These are phyloP conservation scores for Cantharis nigra DNA, from an alignment of 2,888 invertebrate species.

Conservation along the genomic window DNA sequence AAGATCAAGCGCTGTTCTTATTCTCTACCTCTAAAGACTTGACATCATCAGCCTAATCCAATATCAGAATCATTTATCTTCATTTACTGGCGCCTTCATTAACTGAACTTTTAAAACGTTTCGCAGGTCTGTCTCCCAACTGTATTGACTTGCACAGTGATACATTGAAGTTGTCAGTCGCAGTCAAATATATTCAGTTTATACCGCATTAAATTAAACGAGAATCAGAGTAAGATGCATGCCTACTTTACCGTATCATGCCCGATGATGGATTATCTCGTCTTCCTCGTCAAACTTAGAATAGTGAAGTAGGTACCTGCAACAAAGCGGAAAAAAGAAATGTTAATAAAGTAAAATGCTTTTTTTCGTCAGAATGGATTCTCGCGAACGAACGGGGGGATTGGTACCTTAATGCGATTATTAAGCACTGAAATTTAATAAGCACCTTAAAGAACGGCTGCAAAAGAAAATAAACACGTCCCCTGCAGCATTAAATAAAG, in stretches of 20 bases:
- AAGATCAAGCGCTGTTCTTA: slow-evolving; percentile 13
- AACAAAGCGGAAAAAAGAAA: not conserved
- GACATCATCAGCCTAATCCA: slow-evolving; percentile 52
- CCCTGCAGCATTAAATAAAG: slow-evolving; percentile 51
- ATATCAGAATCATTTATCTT: slow-evolving; percentile 59
- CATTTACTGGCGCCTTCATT: slow-evolving; percentile 58
- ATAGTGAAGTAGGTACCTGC: slow-evolving; percentile 3
- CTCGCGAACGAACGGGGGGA: slow-evolving; percentile 34
- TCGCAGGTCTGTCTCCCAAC: slow-evolving; percentile 48
- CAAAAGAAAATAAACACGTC: slow-evolving; percentile 49
- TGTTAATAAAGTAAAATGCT: slow-evolving; percentile 7
- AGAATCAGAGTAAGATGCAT: slow-evolving; percentile 49
- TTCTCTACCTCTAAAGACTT: slow-evolving; percentile 23
- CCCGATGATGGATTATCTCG: slow-evolving; percentile 45
- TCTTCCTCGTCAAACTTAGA: not conserved
- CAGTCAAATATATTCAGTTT: slow-evolving; percentile 53
- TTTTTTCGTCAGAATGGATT: slow-evolving; percentile 38
- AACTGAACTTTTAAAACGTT: slow-evolving; percentile 55
- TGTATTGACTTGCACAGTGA: slow-evolving; percentile 45
- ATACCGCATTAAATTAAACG: slow-evolving; percentile 51
- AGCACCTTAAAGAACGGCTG: slow-evolving; percentile 46
- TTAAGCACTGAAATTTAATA: slow-evolving; percentile 53
- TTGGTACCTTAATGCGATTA: slow-evolving; percentile 46
- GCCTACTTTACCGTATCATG: slow-evolving; percentile 43
- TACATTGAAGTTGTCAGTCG: slow-evolving; percentile 52